Evolutionary conservation across 2,797 vertebrate species (phyloP).

Genomic region (Meriones psammophilus): DNA sequence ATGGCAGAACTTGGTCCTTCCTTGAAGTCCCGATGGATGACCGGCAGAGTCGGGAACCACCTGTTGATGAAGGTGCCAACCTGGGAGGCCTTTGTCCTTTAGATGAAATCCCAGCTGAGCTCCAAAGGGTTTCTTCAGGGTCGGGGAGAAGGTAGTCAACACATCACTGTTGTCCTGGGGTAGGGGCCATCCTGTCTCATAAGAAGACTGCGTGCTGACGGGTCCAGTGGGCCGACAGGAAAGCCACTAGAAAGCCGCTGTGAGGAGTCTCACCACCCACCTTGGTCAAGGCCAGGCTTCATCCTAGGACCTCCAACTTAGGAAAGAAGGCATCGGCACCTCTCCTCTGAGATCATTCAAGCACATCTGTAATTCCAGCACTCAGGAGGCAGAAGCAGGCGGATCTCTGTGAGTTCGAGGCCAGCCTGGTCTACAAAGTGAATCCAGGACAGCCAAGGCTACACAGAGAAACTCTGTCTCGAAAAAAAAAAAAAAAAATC

Average conservation of each 20-base stretch:
- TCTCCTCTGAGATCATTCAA: neutral
- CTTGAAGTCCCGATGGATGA: slow-evolving; percentile 94
- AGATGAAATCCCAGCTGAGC: slow-evolving; percentile 96
- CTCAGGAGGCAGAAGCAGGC: no score
- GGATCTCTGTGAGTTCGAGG: no score
- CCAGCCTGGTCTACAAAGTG: no score
- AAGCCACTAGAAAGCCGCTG: slow-evolving; percentile 95
- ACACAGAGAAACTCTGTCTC: no score
- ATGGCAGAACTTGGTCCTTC: slow-evolving; percentile 97
- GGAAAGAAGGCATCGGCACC: neutral
- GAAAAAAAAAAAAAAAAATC: no score
- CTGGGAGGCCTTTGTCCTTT: slow-evolving; percentile 97
- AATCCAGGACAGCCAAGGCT: no score
- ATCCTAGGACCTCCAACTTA: neutral
- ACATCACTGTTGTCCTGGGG: slow-evolving; percentile 95
- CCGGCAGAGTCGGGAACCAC: slow-evolving; percentile 97
- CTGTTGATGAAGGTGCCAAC: slow-evolving; percentile 98
- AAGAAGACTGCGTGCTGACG: slow-evolving; percentile 95
- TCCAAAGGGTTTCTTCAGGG: slow-evolving; percentile 96
- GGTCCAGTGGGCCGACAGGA: slow-evolving; percentile 95
- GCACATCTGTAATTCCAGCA: no score
- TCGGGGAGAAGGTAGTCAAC: slow-evolving; percentile 94
- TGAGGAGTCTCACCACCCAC: slow-evolving; percentile 94
- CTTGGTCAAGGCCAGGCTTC: neutral
- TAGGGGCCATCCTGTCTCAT: slow-evolving; percentile 93